Base-by-base conservation (phyloP, 2,888 invertebrate species). In the Xestia rhomboidea region DNA sequence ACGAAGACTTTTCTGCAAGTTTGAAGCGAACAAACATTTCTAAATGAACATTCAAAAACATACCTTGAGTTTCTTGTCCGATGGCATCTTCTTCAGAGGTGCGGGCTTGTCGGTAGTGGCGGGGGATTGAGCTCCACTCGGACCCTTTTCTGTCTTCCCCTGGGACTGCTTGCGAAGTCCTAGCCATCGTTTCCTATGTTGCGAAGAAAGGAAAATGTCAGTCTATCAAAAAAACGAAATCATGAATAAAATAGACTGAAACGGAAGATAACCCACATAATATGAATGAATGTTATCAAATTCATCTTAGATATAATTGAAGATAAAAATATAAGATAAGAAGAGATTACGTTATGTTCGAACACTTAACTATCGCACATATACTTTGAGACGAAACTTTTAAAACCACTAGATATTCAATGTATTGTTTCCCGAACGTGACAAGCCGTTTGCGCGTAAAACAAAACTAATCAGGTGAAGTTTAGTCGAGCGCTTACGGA, bases 21-120 rank as follows among this genome's bases (percentile, higher is more conserved):
- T 63, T 5, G 4, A 64, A 64, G 5, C 13, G 34, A 34, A 24
- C 8, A 44, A 30, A 30, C 41, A 13, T 51, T 10, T 10, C 24
- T 71, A 30, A 27, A 27, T 34, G 21, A 7, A 24, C n/a, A 6
- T 46, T 34, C n/a, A 44, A 60, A 54, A 68, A 41, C 95, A 95
- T 96, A 99, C 98, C 97, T 98, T 98, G 89, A 98, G 97, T 93
- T 98, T 98, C 95, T 98, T 98, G 93, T 99, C 99, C 67, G 98
- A 98, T 82, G 98, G 97, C 89, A 98, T 97, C 95, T 98, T 99
- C 95, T 98, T 98, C 88, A 98, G 97, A 64, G 97, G 97, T 34
- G 97, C 95, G 8, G 97, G 95, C 85, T 97, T 96, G 46, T 97
- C 97, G 27, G 95, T 90, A 68, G 97, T 92, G 64, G 97, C 95